Conservation (phyloP, 2,797 vertebrate species). For the Sebastes nivosus region DNA sequence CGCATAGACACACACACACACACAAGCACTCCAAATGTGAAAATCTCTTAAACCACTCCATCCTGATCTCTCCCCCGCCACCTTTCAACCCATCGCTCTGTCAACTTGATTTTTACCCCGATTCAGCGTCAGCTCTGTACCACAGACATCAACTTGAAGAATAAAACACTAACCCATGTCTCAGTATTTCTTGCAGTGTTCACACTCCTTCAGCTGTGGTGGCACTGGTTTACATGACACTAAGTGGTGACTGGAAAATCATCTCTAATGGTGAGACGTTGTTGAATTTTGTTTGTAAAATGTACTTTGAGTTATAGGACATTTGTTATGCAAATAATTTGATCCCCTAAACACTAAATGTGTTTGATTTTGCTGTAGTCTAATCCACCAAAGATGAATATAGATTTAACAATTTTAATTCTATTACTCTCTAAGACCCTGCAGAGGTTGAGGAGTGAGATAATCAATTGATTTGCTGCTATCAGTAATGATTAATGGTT, state of each 20-base stretch:
- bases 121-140: slow-evolving; percentile 56
- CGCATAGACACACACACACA: slow-evolving; percentile 9
- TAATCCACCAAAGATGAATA: slow-evolving; percentile 66
- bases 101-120: slow-evolving; percentile 18
- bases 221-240: background rate
- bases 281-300: slow-evolving; percentile 38
- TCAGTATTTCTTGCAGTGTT: slow-evolving; percentile 64
- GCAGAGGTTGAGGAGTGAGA: slow-evolving; percentile 14
- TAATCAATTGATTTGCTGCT: slow-evolving; percentile 42
- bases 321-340: slow-evolving; percentile 12
- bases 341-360: slow-evolving; percentile 20
- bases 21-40: slow-evolving; percentile 54
- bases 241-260: slow-evolving; percentile 31
- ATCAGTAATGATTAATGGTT: slow-evolving; percentile 11
- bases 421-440: background rate
- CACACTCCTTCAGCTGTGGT: slow-evolving; percentile 37
- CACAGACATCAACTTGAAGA: slow-evolving; percentile 54
- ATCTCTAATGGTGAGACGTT: slow-evolving; percentile 31
- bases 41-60: slow-evolving; percentile 51
- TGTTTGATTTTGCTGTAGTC: slow-evolving; percentile 31
- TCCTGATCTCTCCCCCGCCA: background rate
- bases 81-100: slow-evolving; percentile 9
- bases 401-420: slow-evolving; percentile 20
- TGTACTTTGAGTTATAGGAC: slow-evolving; percentile 13
- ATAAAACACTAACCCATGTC: slow-evolving; percentile 59